A percentile compares a stretch with the other conserved stretches of the same genome.
Evolutionary conservation across 2,797 vertebrate genomes (phyloP).

Genomic region (Myripristis jacobus): DNA sequence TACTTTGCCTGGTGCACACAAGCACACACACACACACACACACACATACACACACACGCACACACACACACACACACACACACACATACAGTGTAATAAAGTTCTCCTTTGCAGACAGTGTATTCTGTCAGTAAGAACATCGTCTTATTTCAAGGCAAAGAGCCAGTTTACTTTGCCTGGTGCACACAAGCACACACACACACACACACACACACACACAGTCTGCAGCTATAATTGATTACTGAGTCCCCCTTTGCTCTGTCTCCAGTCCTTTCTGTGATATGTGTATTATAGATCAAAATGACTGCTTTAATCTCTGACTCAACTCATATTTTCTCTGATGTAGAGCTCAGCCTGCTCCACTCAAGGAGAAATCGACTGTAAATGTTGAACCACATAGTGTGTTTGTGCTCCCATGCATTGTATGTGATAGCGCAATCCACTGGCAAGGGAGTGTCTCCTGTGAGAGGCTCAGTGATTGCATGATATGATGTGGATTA

Average conservation of each 20-base stretch:
- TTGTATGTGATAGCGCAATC: too few species aligned
- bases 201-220: neutral
- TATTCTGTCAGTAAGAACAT: constrained; percentile 44
- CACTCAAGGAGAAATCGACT: neutral
- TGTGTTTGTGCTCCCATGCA: neutral
- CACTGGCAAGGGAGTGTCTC: too few species aligned
- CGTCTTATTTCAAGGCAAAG: constrained; percentile 28
- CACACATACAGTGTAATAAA: too few species aligned
- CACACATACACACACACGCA: constrained; percentile 7
- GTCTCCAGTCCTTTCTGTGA: constrained; percentile 15
- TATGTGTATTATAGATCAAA: constrained; percentile 39
- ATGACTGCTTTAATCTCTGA: constrained; percentile 38
- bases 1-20: constrained; percentile 3
- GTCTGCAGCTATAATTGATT: constrained; percentile 21
- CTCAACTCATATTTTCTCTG: constrained; percentile 11
- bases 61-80: too few species aligned
- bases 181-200: neutral
- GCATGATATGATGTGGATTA: too few species aligned
- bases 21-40: constrained; percentile 9
- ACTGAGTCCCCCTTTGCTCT: neutral
- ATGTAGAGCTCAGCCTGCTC: neutral
- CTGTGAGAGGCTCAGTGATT: too few species aligned
- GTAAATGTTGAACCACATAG: neutral
- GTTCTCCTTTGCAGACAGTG: constrained; percentile 27
- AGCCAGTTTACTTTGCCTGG: constrained; percentile 5